Evolutionary conservation across 2,797 vertebrate species (phyloP).

Genomic region (Garrulus glandarius): DNA sequence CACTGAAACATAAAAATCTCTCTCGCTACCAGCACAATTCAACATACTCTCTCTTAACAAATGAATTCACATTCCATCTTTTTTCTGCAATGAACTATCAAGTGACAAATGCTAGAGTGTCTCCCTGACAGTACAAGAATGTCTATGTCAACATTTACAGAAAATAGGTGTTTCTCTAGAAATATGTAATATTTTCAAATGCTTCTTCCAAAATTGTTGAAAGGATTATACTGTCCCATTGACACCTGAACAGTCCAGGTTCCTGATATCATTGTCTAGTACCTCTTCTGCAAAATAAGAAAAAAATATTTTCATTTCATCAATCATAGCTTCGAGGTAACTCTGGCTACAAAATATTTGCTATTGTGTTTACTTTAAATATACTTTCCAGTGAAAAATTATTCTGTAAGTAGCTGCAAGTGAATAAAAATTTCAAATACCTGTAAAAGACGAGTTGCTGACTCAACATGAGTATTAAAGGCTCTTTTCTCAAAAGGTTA

Average conservation of each 20-base stretch:
- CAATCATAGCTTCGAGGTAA: not conserved
- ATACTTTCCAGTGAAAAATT: not conserved
- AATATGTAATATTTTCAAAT: not conserved
- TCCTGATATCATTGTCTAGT: not conserved
- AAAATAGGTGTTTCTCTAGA: not conserved
- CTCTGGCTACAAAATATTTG: not conserved
- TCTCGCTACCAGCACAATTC: not conserved
- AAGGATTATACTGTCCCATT: not conserved
- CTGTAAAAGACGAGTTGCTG: not conserved
- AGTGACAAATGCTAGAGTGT: not conserved
- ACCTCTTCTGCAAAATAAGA: not conserved
- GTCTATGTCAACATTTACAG: not conserved
- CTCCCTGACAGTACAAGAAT: not conserved
- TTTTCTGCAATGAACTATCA: not conserved
- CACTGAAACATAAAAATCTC: not conserved
- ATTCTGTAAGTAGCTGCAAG: not conserved
- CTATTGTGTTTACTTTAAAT: not conserved
- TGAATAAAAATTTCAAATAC: not conserved
- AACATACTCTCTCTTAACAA: not conserved
- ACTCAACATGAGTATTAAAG: not conserved
- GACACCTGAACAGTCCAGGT: not conserved
- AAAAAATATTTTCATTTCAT: not conserved
- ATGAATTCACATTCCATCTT: not conserved
- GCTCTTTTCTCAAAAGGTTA: not conserved
- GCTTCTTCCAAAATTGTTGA: not conserved